phyloP scores from a whole-genome alignment of 2,113 vertebrate genomes.

The Phalacrocorax pelagicus region DNA sequence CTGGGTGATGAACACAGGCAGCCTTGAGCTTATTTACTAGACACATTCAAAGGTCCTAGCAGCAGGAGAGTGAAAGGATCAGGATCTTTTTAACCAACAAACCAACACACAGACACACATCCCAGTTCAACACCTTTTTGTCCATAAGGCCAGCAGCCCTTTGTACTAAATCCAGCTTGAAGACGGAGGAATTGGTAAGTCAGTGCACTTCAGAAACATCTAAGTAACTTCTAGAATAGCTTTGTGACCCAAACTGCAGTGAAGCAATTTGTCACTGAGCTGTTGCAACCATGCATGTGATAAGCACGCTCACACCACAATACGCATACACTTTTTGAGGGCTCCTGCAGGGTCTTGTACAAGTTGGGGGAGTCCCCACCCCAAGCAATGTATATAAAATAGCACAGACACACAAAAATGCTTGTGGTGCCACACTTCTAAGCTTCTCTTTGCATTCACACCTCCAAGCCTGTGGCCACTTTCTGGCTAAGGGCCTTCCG shows the following conservation, averaged over 20 bases:
- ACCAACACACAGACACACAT: accelerated
- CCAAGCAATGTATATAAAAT: neutral
- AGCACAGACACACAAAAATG: neutral
- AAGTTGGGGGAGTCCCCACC: neutral
- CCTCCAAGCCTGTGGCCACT: neutral
- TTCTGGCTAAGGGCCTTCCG: neutral
- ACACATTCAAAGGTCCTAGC: neutral
- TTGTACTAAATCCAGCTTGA: neutral
- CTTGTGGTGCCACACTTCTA: neutral
- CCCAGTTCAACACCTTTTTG: neutral
- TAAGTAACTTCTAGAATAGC: neutral
- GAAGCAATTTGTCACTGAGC: neutral
- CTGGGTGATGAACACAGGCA: accelerated
- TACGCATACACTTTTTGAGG: neutral
- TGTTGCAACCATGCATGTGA: neutral
- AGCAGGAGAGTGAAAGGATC: neutral
- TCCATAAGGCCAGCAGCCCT: neutral
- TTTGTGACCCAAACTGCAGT: neutral
- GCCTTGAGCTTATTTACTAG: neutral
- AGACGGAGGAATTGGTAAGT: neutral
- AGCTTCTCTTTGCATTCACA: neutral
- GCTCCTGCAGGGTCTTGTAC: neutral
- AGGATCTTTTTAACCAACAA: neutral
- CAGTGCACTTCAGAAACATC: neutral
- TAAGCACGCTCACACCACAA: neutral